Evolutionary conservation across 2,113 vertebrate genomes (phyloP).

Genomic region (Microtus montanus): DNA sequence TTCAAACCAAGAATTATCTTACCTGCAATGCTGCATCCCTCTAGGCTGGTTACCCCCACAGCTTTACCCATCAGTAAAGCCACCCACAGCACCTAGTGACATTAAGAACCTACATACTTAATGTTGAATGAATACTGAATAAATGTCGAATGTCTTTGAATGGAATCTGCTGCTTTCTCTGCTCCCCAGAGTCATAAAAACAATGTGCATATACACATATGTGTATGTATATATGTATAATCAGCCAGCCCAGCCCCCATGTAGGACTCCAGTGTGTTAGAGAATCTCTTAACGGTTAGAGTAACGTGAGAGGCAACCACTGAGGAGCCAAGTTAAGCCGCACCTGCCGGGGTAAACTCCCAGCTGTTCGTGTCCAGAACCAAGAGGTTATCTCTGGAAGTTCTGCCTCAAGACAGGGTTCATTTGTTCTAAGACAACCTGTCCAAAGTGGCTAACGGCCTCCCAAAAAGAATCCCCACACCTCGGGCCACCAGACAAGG

Average conservation of each 20-base stretch:
- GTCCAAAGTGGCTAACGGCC: constrained; percentile 2
- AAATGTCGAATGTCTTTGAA: constrained; percentile 30
- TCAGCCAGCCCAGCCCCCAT: constrained; percentile 11
- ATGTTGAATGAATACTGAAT: constrained; percentile 16
- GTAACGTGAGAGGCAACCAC: constrained; percentile 51
- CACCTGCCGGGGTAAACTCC: constrained; percentile 48
- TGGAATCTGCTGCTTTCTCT: neutral
- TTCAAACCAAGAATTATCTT: neutral
- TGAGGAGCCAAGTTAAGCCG: constrained; percentile 19
- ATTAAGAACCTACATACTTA: neutral
- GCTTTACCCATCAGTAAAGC: neutral
- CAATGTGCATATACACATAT: constrained; percentile 40
- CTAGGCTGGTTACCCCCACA: neutral
- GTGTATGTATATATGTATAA: constrained; percentile 35
- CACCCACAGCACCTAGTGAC: neutral
- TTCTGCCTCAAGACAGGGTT: neutral
- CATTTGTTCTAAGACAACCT: constrained; percentile 29
- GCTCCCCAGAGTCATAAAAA: constrained; percentile 29
- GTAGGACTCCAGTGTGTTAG: neutral
- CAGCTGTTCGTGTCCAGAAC: constrained; percentile 61
- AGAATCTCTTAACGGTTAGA: neutral
- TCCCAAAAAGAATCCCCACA: constrained; percentile 64
- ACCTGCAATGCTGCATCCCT: neutral
- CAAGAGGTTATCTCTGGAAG: neutral
- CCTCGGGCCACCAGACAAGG: constrained; percentile 3